A percentile compares a stretch with the other conserved stretches of the same genome.
These are phyloP conservation scores for Echinometra lucunter DNA, from an alignment of 53 echinoderm and acorn worm species.

Conservation along the genomic window DNA sequence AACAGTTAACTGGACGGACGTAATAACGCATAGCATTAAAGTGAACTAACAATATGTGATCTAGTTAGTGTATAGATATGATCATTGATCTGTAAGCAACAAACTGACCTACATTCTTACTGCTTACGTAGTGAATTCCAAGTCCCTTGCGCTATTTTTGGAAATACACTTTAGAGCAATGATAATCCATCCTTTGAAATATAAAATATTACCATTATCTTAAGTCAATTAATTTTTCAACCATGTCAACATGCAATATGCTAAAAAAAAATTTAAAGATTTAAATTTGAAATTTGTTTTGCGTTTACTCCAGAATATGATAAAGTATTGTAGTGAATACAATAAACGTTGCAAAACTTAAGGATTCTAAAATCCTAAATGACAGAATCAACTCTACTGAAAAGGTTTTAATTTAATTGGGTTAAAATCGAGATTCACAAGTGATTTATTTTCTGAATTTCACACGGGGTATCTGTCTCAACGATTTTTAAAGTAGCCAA, in stretches of 20 bases:
- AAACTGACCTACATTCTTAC: not conserved
- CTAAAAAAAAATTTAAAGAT: too few species aligned
- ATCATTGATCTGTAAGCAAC: not conserved
- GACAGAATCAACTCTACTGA: not conserved
- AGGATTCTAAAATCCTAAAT: not conserved
- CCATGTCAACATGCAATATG: too few species aligned
- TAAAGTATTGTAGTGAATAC: not conserved
- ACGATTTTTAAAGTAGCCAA: not conserved
- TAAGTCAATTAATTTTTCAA: too few species aligned
- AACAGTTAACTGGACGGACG: not conserved
- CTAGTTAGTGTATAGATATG: not conserved
- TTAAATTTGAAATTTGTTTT: not conserved
- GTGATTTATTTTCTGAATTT: not conserved
- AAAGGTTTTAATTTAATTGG: too few species aligned
- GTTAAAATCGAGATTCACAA: not conserved
- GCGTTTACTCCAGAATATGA: not conserved
- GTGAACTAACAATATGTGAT: not conserved
- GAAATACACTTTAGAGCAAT: not conserved
- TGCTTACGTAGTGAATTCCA: not conserved
- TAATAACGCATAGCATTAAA: not conserved
- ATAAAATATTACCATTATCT: too few species aligned
- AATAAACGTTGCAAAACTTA: not conserved
- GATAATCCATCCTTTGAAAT: too few species aligned
- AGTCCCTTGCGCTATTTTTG: not conserved
- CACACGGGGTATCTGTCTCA: not conserved